These are phyloP conservation scores for Dipodomys merriami DNA, from an alignment of 2,113 vertebrate genomes.

Conservation along the genomic window DNA sequence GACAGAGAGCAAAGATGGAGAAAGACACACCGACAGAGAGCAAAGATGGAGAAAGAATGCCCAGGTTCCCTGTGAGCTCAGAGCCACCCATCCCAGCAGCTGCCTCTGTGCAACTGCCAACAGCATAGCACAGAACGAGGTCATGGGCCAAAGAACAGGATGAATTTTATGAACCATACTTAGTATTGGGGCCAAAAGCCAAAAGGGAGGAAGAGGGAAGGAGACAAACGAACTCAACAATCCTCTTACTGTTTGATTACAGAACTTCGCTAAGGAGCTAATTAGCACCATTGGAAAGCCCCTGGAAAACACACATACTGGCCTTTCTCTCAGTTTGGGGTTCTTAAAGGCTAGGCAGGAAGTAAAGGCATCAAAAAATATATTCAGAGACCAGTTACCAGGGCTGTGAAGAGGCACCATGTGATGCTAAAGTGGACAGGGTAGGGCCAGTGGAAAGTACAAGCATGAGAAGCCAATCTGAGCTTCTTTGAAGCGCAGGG, in stretches of 20 bases:
- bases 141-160: conserved; percentile 69
- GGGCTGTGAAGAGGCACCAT: not conserved
- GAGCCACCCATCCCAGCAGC: conserved; percentile 5
- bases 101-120: conserved; percentile 58
- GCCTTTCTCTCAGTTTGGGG: conserved; percentile 63
- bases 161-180: conserved; percentile 74
- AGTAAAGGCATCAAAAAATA: conserved; percentile 47
- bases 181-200: conserved; percentile 71
- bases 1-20: not conserved
- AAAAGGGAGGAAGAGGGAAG: conserved; percentile 47
- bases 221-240: conserved; percentile 49
- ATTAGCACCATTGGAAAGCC: conserved; percentile 73
- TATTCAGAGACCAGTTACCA: not conserved
- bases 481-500: not conserved
- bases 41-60: not conserved
- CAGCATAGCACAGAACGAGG: conserved; percentile 21
- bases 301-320: conserved; percentile 65
- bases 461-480: not conserved
- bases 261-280: conserved; percentile 65
- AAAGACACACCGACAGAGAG: too few species aligned
- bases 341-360: not conserved
- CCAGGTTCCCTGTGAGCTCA: not conserved
- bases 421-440: not conserved
- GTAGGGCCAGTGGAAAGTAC: accelerated
- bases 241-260: conserved; percentile 72